phyloP scores from a whole-genome alignment of 1,140 invertebrate genomes.

The Neotoxoptera formosana region DNA sequence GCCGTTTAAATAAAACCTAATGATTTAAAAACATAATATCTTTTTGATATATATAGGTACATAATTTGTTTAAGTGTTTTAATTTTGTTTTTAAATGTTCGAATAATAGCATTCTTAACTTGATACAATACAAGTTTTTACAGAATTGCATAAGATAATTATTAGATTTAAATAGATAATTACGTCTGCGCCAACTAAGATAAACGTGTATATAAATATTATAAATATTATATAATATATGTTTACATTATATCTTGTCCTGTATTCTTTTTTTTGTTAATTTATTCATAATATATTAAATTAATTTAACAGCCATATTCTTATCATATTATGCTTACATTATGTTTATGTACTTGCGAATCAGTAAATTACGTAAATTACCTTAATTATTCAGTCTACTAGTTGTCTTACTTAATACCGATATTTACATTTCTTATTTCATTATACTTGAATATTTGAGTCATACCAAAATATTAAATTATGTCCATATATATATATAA shows the following conservation, averaged over 20 bases:
- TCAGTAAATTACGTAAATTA: too few species aligned
- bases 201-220: neutral
- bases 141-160: neutral
- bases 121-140: neutral
- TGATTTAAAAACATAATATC: neutral
- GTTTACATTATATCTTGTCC: neutral
- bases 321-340: too few species aligned
- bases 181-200: neutral
- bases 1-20: neutral
- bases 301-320: neutral
- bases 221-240: neutral
- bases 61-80: too few species aligned
- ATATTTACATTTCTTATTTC: neutral
- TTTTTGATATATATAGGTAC: neutral
- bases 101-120: neutral
- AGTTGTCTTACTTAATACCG: neutral
- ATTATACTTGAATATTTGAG: neutral
- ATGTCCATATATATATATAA: too few species aligned
- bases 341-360: too few species aligned
- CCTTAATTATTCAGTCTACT: too few species aligned
- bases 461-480: too few species aligned
- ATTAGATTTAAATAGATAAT: constrained; percentile 4
- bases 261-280: neutral
- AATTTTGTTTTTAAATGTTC: neutral
- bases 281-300: neutral